Base-by-base conservation (phyloP, 2,113 vertebrate species). In the Cyanoderma ruficeps region DNA sequence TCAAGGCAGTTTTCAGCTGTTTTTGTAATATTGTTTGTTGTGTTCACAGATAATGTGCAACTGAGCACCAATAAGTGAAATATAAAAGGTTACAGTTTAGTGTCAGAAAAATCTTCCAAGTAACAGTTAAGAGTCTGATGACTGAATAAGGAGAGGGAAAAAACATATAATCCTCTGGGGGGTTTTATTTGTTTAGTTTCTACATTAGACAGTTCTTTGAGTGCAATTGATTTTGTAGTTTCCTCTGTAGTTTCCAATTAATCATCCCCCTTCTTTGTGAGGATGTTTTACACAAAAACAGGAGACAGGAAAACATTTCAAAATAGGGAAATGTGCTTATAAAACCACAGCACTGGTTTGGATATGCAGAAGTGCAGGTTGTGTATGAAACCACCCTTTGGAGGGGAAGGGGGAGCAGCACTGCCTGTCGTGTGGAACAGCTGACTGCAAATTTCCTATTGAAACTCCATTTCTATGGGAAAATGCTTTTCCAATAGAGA, bases 211-310 rank as follows among this genome's bases (percentile, higher is more conserved):
- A 87, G 60, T 90, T 95, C 82, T 91, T 93, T 95, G 94, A 93
- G 87, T 74, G 92, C 71, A 93, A 96, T 90, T 95, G 95, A 95
- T 97, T 97, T 97, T 95, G 82, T 90, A 95, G 94, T 94, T 97
- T 96, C 91, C 93, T 93, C 92, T 93, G 82, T 53, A 97, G 91
- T 57, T 96, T 91, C 78, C 71, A 91, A 96, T 97, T 93, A 95
- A 96, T 93, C 88, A 88, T n/a, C 64, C 56, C 75, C 72, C 64
- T 49, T 89, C 61, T 87, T 68, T 87, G 87, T 70, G 60, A 88
- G 85, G 64, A 85, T 49, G 85, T 60, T 93, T 93, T 91, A 95
- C 85, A 92, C 78, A 83, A 94, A 94, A 97, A 88, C 88, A 96
- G 94, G 92, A 94, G 93, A 89, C 84, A 93, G 82, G 83, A 92